Evolutionary conservation across 2,797 vertebrate genomes (phyloP).

Genomic region (Podarcis lilfordi): DNA sequence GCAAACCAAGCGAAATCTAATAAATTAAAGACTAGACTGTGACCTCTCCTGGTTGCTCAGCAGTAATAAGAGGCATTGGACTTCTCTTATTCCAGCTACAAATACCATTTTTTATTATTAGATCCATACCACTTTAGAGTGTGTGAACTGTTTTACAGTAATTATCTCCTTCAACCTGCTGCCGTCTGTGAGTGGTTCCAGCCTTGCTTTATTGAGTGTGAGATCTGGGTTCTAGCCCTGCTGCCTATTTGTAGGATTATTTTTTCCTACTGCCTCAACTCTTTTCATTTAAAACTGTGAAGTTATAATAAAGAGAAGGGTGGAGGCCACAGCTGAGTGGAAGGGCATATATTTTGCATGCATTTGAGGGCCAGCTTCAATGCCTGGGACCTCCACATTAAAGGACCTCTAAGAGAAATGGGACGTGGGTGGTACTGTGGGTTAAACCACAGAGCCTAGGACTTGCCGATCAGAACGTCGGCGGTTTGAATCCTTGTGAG

Average conservation of each 20-base stretch:
- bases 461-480: too few relatives aligned
- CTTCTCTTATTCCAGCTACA: neutral
- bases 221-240: neutral
- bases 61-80: conserved; percentile 1
- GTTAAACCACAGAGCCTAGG: too few relatives aligned
- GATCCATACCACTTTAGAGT: neutral
- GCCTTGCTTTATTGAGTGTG: neutral
- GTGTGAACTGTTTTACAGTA: neutral
- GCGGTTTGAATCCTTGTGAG: too few relatives aligned
- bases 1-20: neutral
- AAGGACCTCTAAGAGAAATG: too few relatives aligned
- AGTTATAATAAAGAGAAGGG: neutral
- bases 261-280: neutral
- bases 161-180: neutral
- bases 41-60: neutral
- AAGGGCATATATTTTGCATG: too few relatives aligned
- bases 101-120: neutral
- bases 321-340: neutral
- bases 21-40: neutral
- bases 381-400: neutral
- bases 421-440: too few relatives aligned
- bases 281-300: neutral
- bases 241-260: neutral
- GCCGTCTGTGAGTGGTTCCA: neutral
- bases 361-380: neutral